A percentile compares a stretch with the other conserved stretches of the same genome.
Conservation (phyloP, 2,797 vertebrate species). For the Sternotherus odoratus region DNA sequence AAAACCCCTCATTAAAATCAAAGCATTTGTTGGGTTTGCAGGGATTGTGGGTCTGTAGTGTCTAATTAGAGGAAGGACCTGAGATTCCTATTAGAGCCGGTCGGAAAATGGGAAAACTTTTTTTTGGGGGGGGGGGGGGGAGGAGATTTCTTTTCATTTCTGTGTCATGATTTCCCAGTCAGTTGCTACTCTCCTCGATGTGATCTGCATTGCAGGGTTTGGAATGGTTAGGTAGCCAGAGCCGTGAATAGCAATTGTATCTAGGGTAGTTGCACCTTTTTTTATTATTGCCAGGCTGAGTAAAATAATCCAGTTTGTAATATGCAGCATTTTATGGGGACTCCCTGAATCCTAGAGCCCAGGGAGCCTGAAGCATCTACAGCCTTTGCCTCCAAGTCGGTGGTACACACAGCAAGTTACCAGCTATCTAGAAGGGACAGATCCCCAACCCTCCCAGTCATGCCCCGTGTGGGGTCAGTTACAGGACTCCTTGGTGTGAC, state of each 20-base stretch:
- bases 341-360: not conserved
- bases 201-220: not conserved
- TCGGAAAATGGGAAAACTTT: not conserved
- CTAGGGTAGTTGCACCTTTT: not conserved
- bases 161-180: not conserved
- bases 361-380: not conserved
- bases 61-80: not conserved
- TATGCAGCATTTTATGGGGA: not conserved
- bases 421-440: fast-evolving
- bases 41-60: not conserved
- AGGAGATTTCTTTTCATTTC: fast-evolving
- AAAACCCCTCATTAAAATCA: not conserved
- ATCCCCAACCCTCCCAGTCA: not conserved
- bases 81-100: not conserved
- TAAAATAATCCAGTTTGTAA: not conserved
- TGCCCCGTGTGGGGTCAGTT: fast-evolving
- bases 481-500: not conserved
- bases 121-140: fast-evolving
- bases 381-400: not conserved
- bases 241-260: not conserved
- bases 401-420: not conserved
- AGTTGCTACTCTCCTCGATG: not conserved
- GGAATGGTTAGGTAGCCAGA: not conserved
- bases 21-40: not conserved
- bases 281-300: not conserved